A percentile compares a stretch with the other conserved stretches of the same genome.
Evolutionary conservation across 2,113 vertebrate species (phyloP).

Genomic region (Triplophysa dalaica): DNA sequence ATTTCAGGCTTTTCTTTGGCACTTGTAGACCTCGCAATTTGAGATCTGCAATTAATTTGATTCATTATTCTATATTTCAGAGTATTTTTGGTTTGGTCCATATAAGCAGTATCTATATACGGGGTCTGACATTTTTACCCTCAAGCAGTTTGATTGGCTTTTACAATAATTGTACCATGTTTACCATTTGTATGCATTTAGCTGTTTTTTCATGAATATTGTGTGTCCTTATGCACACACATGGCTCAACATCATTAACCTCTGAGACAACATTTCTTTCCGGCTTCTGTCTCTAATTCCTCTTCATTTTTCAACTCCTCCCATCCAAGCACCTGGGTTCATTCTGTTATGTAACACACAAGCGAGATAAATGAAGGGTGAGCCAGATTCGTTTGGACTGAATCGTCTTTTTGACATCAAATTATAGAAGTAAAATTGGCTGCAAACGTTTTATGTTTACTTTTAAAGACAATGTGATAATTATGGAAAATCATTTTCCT

Average conservation of each 20-base stretch:
- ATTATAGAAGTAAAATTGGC: too few species aligned
- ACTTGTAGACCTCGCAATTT: slow-evolving; percentile 1
- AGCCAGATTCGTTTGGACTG: too few species aligned
- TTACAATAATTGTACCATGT: background rate
- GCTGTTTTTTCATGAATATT: background rate
- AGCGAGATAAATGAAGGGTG: too few species aligned
- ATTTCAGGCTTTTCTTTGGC: background rate
- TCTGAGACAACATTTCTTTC: too few species aligned
- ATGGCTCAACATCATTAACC: too few species aligned
- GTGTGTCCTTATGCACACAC: background rate
- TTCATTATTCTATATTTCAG: slow-evolving; percentile 3
- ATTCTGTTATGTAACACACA: too few species aligned
- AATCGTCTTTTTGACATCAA: too few species aligned
- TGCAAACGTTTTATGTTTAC: background rate
- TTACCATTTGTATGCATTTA: background rate
- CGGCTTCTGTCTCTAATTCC: too few species aligned
- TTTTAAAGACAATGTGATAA: slow-evolving; percentile 15
- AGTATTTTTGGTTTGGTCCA: slow-evolving; percentile 9
- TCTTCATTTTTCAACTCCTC: too few species aligned
- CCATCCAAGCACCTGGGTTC: too few species aligned
- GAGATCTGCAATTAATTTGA: slow-evolving; percentile 28
- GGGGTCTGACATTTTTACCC: slow-evolving; percentile 1
- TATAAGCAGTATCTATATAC: background rate
- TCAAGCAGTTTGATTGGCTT: background rate
- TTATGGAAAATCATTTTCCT: slow-evolving; percentile 24